phyloP scores from a whole-genome alignment of 37 sponge, comb jelly and placozoan species.

The Oopsacas minuta region DNA sequence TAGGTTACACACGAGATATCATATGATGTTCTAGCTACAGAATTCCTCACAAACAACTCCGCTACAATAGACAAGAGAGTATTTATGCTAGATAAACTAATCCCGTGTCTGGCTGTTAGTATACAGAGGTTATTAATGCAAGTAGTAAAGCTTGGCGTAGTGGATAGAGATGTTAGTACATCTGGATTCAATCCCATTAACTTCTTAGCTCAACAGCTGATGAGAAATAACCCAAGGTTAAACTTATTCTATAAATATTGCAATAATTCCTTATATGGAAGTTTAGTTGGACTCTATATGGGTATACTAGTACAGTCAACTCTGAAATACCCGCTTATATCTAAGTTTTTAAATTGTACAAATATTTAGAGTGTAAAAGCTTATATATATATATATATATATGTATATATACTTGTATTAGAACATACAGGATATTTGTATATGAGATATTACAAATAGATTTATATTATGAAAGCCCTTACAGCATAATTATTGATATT shows the following conservation, averaged over 20 bases:
- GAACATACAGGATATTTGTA: too few relatives aligned
- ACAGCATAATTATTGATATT: too few relatives aligned
- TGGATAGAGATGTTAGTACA: slow-evolving; percentile 15
- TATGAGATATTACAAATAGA: too few relatives aligned
- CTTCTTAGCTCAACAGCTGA: slow-evolving; percentile 81
- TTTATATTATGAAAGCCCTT: too few relatives aligned
- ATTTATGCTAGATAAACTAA: neutral
- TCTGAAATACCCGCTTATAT: too few relatives aligned
- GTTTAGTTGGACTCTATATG: too few relatives aligned
- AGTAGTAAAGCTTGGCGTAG: slow-evolving; percentile 30
- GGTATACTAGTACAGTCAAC: too few relatives aligned
- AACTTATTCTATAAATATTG: neutral
- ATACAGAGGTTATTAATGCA: neutral
- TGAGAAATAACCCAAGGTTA: slow-evolving; percentile 88
- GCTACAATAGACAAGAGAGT: neutral
- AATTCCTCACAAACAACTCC: neutral
- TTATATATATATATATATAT: too few relatives aligned
- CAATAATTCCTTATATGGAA: neutral
- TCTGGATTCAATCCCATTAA: slow-evolving; percentile 88
- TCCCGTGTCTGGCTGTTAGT: neutral
- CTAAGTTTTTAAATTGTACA: too few relatives aligned
- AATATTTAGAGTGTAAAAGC: too few relatives aligned
- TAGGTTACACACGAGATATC: neutral
- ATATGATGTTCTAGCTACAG: slow-evolving; percentile 4
- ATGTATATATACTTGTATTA: too few relatives aligned